phyloP scores from a whole-genome alignment of 2,888 invertebrate genomes.

The Blera fallax region DNA sequence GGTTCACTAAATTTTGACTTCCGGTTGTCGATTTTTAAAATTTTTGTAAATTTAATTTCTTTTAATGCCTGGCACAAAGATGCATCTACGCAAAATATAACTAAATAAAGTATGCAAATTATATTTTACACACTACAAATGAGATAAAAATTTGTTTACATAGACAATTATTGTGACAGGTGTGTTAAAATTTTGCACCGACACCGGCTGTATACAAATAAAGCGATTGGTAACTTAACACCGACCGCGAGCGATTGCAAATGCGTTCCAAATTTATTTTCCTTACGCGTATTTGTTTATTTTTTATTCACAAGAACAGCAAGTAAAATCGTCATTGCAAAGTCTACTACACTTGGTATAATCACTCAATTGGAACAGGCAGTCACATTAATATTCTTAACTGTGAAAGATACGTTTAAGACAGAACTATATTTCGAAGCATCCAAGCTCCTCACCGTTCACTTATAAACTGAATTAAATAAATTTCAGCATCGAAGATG shows the following conservation, averaged over 20 bases:
- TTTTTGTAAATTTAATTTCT: neutral
- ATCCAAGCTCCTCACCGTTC: neutral
- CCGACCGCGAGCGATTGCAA: neutral
- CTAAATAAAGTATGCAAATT: too few species aligned
- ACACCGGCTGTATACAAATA: neutral
- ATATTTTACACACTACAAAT: neutral
- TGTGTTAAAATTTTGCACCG: neutral
- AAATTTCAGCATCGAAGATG: neutral
- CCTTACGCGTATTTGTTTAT: neutral
- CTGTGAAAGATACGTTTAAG: neutral
- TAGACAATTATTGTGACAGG: neutral
- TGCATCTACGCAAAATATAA: neutral
- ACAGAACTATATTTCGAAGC: neutral
- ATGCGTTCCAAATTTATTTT: neutral
- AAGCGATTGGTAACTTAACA: neutral
- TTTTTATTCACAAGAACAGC: neutral
- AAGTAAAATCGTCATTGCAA: neutral
- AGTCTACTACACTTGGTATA: neutral
- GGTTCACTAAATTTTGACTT: conserved; percentile 13
- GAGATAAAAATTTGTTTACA: neutral
- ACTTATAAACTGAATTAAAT: conserved; percentile 23
- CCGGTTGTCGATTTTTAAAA: neutral
- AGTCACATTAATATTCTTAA: neutral
- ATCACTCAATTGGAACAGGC: conserved; percentile 38
- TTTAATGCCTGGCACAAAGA: neutral